Base-by-base conservation (phyloP, 2,888 invertebrate species). In the Hedya salicella region DNA sequence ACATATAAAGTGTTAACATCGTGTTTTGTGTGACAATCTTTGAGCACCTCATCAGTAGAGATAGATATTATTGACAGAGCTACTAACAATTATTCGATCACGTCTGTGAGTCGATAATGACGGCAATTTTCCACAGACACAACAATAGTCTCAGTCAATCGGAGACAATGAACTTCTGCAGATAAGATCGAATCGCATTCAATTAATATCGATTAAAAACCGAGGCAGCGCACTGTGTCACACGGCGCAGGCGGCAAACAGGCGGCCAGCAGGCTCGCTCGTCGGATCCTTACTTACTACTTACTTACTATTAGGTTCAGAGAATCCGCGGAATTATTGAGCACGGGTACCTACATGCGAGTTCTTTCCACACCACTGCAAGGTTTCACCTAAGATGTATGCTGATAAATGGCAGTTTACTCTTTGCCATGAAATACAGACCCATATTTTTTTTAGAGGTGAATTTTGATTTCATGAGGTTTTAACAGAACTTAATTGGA, bases 171-270 rank as follows among this genome's bases (percentile, higher is more conserved):
- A 65, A 65, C 59, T n/a, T 46, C 13, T 19, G 52, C 9, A 53
- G 40, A 56, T 63, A 65, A 64, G 42, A 57, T 57, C 59, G 25
- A 65, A 52, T 59, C 59, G 39, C 59, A 52, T 52, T 65, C 39
- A 65, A 64, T 64, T 59, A 64, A 14, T 36, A 46, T 36, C n/a
- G 40, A 39, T 52, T 65, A 65, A 65, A 59, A 65, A 65, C 52
- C 14, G 32, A 5, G 25, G n/a, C n/a, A 9, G 49, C 16, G 16
- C 13, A 61, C 50, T 50, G 57, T 52, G 44, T 59, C 64, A n/a
- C 44, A 59, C 16, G 46, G n/a, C 4, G n/a, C 44, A 13, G 44
- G 53, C 9, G 0, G 36, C 42, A 44, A n/a, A 19, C 2, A 50
- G 21, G 1, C 1, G 21, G 1, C 1, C 62, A 63, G 62, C 11